Conservation (phyloP, 1,140 invertebrate genomes). For the Cydia amplana region DNA sequence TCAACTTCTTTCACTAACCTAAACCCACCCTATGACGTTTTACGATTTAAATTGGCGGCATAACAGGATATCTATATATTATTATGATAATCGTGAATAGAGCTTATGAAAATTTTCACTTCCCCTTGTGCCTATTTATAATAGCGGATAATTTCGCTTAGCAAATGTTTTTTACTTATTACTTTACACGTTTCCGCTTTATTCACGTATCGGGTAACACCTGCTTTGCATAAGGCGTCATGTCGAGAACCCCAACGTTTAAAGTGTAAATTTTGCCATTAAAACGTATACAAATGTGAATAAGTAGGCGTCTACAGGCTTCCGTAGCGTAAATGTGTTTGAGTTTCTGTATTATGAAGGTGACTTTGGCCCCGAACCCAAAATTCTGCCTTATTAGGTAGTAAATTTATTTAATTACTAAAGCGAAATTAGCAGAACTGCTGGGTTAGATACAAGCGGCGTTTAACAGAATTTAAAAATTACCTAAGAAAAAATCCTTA, state of each 20-base stretch:
- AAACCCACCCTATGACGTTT: slow-evolving; percentile 2
- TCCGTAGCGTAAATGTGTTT: slow-evolving; percentile 6
- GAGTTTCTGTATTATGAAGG: slow-evolving; percentile 55
- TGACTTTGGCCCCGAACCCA: slow-evolving; percentile 35
- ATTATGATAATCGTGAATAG: neutral
- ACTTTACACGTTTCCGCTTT: slow-evolving; percentile 31
- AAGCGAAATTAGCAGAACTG: neutral
- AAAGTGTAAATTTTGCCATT: slow-evolving; percentile 78
- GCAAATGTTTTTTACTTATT: slow-evolving; percentile 33
- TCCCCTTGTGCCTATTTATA: neutral
- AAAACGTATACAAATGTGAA: slow-evolving; percentile 71
- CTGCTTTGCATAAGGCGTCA: slow-evolving; percentile 78
- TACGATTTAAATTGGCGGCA: slow-evolving; percentile 16
- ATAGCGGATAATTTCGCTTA: slow-evolving; percentile 4
- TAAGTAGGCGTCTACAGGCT: slow-evolving; percentile 60
- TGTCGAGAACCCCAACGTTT: slow-evolving; percentile 68
- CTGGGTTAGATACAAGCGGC: too few relatives aligned
- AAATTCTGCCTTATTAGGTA: neutral
- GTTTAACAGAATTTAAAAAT: too few relatives aligned
- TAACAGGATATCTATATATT: neutral
- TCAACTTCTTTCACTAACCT: too few relatives aligned
- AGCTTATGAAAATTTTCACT: neutral
- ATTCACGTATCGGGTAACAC: slow-evolving; percentile 73
- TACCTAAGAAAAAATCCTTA: too few relatives aligned
- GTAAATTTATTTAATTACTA: neutral